Conservation (phyloP, 1,140 invertebrate genomes). For the Macrocentrus cingulum region DNA sequence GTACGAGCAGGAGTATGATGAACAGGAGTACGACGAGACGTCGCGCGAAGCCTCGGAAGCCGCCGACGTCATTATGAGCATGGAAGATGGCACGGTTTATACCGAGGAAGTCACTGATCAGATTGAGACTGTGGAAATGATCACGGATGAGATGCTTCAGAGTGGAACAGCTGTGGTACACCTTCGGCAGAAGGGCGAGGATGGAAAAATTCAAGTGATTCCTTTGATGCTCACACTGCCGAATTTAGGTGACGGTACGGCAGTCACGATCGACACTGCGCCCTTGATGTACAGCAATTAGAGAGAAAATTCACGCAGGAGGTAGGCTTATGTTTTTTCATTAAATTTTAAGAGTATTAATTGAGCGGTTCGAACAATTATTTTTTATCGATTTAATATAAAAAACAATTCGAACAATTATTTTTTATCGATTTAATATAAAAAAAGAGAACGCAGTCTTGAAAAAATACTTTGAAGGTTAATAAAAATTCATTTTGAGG, state of each 20-base stretch:
- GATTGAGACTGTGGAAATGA: slow-evolving; percentile 46
- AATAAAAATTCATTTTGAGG: too few relatives aligned
- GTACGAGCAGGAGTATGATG: slow-evolving; percentile 40
- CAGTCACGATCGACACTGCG: slow-evolving; percentile 51
- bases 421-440: too few relatives aligned
- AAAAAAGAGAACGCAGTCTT: too few relatives aligned
- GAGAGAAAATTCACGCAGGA: slow-evolving; percentile 3
- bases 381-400: too few relatives aligned
- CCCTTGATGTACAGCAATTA: slow-evolving; percentile 56
- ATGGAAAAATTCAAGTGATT: slow-evolving; percentile 54
- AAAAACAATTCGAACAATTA: too few relatives aligned
- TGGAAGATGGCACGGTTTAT: slow-evolving; percentile 51
- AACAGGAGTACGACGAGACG: slow-evolving; percentile 51
- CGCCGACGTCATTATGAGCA: slow-evolving; percentile 50
- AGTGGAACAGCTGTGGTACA: slow-evolving; percentile 49
- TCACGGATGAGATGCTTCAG: slow-evolving; percentile 46
- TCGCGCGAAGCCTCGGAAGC: slow-evolving; percentile 49
- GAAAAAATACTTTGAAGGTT: too few relatives aligned
- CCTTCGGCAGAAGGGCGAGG: slow-evolving; percentile 47
- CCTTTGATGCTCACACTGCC: slow-evolving; percentile 54
- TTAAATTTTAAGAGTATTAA: not conserved
- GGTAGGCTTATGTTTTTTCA: not conserved
- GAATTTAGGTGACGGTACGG: slow-evolving; percentile 49
- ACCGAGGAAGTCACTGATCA: slow-evolving; percentile 55
- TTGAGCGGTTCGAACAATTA: too few relatives aligned